Evolutionary conservation across 2,888 invertebrate genomes (phyloP).

Genomic region (Torymus texanus): DNA sequence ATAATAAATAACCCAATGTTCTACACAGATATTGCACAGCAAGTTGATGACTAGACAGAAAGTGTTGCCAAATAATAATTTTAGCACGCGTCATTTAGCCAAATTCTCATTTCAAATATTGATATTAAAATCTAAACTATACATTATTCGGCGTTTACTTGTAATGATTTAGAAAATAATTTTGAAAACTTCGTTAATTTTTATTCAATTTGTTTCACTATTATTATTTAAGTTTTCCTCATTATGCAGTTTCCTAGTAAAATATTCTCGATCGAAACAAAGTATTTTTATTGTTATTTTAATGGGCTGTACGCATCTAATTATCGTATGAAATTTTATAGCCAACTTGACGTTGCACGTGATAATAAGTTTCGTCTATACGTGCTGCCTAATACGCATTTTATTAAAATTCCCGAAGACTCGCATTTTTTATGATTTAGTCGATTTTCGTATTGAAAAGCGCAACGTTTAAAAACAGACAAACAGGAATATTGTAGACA

Average conservation of each 20-base stretch:
- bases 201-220: too few species aligned
- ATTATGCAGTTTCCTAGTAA: too few species aligned
- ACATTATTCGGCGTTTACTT: too few species aligned
- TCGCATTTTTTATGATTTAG: slow-evolving; percentile 10
- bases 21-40: too few species aligned
- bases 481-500: slow-evolving; percentile 59
- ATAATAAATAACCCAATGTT: neutral
- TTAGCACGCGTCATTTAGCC: neutral
- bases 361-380: slow-evolving; percentile 21
- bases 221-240: too few species aligned
- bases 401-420: slow-evolving; percentile 25
- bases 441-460: slow-evolving; percentile 33
- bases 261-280: too few species aligned
- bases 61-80: slow-evolving; percentile 8
- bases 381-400: neutral
- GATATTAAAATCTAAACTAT: too few species aligned
- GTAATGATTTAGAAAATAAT: too few species aligned
- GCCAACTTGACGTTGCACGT: slow-evolving; percentile 8
- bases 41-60: neutral
- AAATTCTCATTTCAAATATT: neutral
- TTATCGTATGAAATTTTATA: slow-evolving; percentile 40
- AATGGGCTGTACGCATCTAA: neutral
- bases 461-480: slow-evolving; percentile 43
- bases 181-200: too few species aligned
- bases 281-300: too few species aligned